These are phyloP conservation scores for Plusia festucae DNA, from an alignment of 2,888 invertebrate species.

Conservation along the genomic window DNA sequence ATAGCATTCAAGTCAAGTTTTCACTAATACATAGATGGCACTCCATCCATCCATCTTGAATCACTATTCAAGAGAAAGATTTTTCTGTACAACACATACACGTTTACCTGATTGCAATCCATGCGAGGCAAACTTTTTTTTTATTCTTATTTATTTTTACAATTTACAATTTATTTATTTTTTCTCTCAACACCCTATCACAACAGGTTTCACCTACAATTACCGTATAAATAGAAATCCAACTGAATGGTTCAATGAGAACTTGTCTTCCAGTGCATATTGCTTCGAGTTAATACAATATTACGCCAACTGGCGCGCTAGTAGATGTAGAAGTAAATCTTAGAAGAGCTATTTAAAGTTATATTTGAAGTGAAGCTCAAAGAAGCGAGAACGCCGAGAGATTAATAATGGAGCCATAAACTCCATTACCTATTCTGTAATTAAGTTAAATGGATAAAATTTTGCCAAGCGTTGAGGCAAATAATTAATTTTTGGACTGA, in stretches of 20 bases:
- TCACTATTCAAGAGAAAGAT: too few relatives aligned
- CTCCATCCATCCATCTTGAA: too few relatives aligned
- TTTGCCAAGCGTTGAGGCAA: constrained; percentile 74
- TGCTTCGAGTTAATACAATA: not conserved
- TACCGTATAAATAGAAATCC: too few relatives aligned
- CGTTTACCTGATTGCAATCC: too few relatives aligned
- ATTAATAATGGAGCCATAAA: constrained; percentile 82
- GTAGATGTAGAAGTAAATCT: constrained; percentile 13
- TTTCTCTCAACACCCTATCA: too few relatives aligned
- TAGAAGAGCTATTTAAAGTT: constrained; percentile 57
- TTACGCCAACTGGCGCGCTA: not conserved
- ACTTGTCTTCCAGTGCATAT: not conserved
- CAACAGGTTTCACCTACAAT: too few relatives aligned
- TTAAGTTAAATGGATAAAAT: constrained; percentile 83
- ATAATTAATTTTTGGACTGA: constrained; percentile 75
- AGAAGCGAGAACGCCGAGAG: constrained; percentile 70
- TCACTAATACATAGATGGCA: too few relatives aligned
- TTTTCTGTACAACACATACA: too few relatives aligned
- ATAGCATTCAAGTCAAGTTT: too few relatives aligned
- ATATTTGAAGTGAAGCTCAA: constrained; percentile 62
- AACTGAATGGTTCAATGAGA: not conserved
- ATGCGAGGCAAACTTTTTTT: too few relatives aligned
- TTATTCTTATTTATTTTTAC: too few relatives aligned
- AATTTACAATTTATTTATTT: too few relatives aligned
- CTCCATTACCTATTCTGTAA: constrained; percentile 81